Evolutionary conservation across 1,140 invertebrate species (phyloP), one percentile per base, ranked within the genome.

Genomic region (Argopecten irradians): DNA sequence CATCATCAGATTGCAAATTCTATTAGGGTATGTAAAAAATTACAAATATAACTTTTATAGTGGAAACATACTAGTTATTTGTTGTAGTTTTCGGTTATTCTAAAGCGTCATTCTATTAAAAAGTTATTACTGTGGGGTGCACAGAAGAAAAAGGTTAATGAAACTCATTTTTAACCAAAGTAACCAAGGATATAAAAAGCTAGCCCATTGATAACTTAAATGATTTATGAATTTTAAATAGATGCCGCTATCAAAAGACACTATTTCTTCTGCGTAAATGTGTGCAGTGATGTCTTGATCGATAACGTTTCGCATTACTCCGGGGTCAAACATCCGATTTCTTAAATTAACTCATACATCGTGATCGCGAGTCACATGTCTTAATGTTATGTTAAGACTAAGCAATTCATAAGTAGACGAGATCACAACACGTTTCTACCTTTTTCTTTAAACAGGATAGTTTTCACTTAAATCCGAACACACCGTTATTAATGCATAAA

Each of bases 401-500:
- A 28, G 11, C 55, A 8, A 71, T 16, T 71, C n/a, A 11, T 16
- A 71, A 71, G 16, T 28, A n/a, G 55, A 28, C 55, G 22, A n/a
- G 22, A 71, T 71, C 55, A 71, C 22, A 16, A 71, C 55, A 71
- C 55, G n/a, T 71, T 71, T 71, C 55, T 71, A 71, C 55, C 1
- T 71, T 46, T 71, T 71, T n/a, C n/a, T 28, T 71, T 71, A 71
- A n/a, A 71, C 8, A 16, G 55, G n/a, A 71, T n/a, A 71, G 55
- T 71, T 71, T 28, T 28, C 55, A 71, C 55, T 71, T 71, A 2
- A 71, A 28, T 71, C 22, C 22, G n/a, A 71, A 71, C 55, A 71
- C 55, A 71, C 55, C 55, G 55, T 71, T 71, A 71, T 71, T 71
- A 71, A 71, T 71, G n/a, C 22, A 71, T 71, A 71, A 71, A 71